These are phyloP conservation scores for Sebastes alutus DNA, from an alignment of 2,797 vertebrate species.

Conservation along the genomic window DNA sequence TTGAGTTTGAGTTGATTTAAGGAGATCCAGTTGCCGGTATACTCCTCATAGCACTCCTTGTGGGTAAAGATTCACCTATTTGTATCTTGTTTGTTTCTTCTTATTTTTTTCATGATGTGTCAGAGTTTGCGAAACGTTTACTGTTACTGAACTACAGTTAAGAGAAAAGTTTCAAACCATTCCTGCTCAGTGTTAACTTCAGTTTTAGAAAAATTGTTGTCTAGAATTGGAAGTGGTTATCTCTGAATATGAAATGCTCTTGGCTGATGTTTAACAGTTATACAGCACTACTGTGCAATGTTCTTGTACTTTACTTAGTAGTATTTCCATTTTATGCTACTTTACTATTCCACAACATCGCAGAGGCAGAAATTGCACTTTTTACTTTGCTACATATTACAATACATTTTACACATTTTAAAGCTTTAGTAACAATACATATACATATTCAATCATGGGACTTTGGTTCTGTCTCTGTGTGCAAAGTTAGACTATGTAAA, in stretches of 20 bases:
- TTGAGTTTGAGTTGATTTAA: slow-evolving; percentile 27
- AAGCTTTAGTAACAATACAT: no score
- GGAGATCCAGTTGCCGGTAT: slow-evolving; percentile 9
- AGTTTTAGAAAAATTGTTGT: fast-evolving
- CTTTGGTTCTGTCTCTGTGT: neutral
- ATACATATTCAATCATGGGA: neutral
- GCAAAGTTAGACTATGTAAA: neutral
- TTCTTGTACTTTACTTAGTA: no score
- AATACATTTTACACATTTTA: no score
- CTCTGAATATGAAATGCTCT: neutral
- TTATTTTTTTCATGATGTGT: neutral
- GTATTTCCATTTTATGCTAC: no score
- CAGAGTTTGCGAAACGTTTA: neutral
- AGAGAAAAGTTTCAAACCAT: neutral
- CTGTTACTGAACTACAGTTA: neutral
- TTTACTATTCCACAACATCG: no score
- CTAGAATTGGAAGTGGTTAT: neutral
- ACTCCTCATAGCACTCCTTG: slow-evolving; percentile 38
- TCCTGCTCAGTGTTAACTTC: neutral
- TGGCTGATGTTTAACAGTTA: neutral
- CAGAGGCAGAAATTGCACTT: no score
- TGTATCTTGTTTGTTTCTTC: slow-evolving; percentile 11
- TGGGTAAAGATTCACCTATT: slow-evolving; percentile 41
- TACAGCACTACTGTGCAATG: neutral
- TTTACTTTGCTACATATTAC: no score